Percentiles rank a stretch among this genome's conserved stretches.
phyloP scores from a whole-genome alignment of 1,140 invertebrate species.

The Saccostrea echinata region DNA sequence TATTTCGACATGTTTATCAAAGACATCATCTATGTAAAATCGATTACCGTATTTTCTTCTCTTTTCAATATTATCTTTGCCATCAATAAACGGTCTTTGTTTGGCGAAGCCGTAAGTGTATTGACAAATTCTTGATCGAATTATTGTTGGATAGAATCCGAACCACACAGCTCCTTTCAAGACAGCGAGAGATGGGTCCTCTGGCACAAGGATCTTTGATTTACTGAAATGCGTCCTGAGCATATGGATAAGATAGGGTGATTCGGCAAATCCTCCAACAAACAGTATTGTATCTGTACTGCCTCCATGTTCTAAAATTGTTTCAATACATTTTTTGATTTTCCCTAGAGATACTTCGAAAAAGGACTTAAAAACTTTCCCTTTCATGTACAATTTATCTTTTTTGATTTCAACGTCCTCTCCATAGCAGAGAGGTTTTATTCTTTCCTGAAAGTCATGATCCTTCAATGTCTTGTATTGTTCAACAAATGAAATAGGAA shows the following conservation, averaged over 20 bases:
- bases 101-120: slow-evolving; percentile 61
- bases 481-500: not conserved
- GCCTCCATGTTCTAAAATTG: no score
- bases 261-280: slow-evolving; percentile 60
- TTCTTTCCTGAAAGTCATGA: no score
- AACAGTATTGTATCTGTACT: slow-evolving; percentile 37
- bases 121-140: slow-evolving; percentile 47
- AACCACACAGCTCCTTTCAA: slow-evolving; percentile 56
- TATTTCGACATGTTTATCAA: slow-evolving; percentile 55
- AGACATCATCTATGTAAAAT: slow-evolving; percentile 39
- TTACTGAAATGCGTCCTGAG: slow-evolving; percentile 48
- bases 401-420: no score
- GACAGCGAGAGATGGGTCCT: slow-evolving; percentile 43
- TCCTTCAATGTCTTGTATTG: not conserved
- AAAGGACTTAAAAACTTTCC: no score
- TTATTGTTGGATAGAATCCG: slow-evolving; percentile 53
- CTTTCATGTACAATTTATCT: no score
- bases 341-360: no score
- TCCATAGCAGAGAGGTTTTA: no score
- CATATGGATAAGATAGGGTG: slow-evolving; percentile 41
- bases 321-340: no score
- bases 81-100: slow-evolving; percentile 20
- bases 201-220: slow-evolving; percentile 46
- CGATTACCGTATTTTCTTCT: not conserved
- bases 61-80: slow-evolving; percentile 20